Base-by-base conservation (phyloP, 2,888 invertebrate genomes). In the Drosophila pseudotalamancana region DNA sequence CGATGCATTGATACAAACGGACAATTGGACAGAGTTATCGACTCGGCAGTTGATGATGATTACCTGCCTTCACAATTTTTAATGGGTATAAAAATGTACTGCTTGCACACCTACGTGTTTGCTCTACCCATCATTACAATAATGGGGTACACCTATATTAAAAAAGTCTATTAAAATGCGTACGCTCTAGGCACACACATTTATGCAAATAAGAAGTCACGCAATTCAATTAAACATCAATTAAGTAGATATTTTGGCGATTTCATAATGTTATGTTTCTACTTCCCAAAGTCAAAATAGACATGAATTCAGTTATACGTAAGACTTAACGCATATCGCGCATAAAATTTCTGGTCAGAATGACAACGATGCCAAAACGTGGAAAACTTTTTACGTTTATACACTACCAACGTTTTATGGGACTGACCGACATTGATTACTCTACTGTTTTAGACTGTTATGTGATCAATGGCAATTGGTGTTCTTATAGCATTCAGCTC, bases 381-480 rank as follows among this genome's bases (percentile, higher is more conserved):
- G 34, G 25, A n/a, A 16, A 34, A 25, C 48, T 48, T n/a, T 25
- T 48, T 4, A 11, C 19, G 6, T 62, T 61, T 39, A 6, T 63
- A 11, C 45, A 61, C 23, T 64, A 62, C 16, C 63, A 60, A 25
- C 62, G 62, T 1, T 62, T 6, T 37, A 16, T 62, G 43, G 62
- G 61, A 1, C 37, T 62, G 2, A 49, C 23, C n/a, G 62, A 60
- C 25, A 62, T 62, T 8, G 62, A 62, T 12, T 62, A 60, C 42
- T 62, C 61, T 19, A 50, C 1, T 1, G 21, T 1, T 6, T n/a
- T 25, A 0, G 21, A 11, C 11, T 4, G 12, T 5, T 62, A 62
- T 37, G 46, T 62, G 27, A 16, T 62, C n/a, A 60, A 50, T 25
- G 49, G 29, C 8, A 50, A 35, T 23, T 48, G 31, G 42, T 8